Base-by-base conservation (phyloP, 2,888 invertebrate genomes). In the Cerastis rubricosa region DNA sequence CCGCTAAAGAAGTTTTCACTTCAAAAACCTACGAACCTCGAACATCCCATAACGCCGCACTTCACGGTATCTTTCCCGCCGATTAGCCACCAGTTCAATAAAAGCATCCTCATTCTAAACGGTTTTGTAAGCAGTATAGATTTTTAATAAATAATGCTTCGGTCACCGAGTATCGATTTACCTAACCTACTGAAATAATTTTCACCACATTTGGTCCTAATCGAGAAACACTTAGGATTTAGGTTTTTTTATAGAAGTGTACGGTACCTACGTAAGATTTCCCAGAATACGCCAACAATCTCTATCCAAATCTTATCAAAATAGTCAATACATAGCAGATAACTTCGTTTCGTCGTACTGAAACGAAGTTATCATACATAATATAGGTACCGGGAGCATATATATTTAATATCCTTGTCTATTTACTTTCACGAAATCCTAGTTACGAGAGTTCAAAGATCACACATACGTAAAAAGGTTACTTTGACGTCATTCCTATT, bases 401-500 rank as follows among this genome's bases (percentile, higher is more conserved):
- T 47, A 45, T 17, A n/a, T n/a, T 14, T 22, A 45, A 57, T 71
- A 59, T 51, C 29, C 54, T 63, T n/a, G 59, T 54, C 65, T 72
- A 63, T 71, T 59, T 64, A n/a, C n/a, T 78, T 77, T 17, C 19
- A 71, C 57, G 40, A 70, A 68, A 40, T 76, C 47, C 14, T 64
- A 65, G 45, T 70, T 71, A 57, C 14, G 35, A 71, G 40, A 64
- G 25, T 85, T 73, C 40, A 40, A 70, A 65, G 65, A 80, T 51
- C 73, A 63, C 64, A 76, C 47, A 79, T 43, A 22, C 69, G 54
- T 76, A 61, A 71, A 82, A 66, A 74, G 65, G 65, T 78, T 71
- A 67, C 54, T 76, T 81, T 79, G 69, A 84, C 74, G 82, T 85
- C 77, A 78, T 57, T 47, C 17, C 49, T 72, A 82, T 79, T 84